Evolutionary conservation across 1,140 invertebrate species (phyloP), one percentile per base, ranked within the genome.

Genomic region (Glossosoma conforme): DNA sequence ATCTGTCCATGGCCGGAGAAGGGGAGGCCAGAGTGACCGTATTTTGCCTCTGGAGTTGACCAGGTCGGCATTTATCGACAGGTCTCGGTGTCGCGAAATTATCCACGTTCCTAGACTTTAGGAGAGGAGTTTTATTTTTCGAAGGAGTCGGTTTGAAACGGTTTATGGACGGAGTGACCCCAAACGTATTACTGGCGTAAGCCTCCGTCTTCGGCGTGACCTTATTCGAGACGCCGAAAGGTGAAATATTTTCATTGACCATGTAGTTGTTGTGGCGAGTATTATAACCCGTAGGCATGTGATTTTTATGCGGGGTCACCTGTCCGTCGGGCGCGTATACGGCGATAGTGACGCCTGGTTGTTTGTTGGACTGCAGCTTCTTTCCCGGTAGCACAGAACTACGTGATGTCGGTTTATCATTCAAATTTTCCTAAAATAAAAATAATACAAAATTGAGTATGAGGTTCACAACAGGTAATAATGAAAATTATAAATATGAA

Each of bases 51-150:
- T 36, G 28, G 9, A 56, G 20, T 11, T 37, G 25, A 14, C 41
- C 32, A 9, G 41, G 20, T 25, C 44, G 44, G n/a, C 6, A 24
- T 20, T 43, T 56, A 13, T n/a, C 32, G 11, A 47, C 35, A 5
- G 56, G 56, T 11, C 56, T 22, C 17, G 56, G 56, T 9, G 56
- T 58, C 3, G 56, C 56, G 21, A 58, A 58, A 4, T 41, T 41
- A 20, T 58, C 46, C 11, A 50, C 19, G 18, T 58, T 50, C 14
- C 21, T 42, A 22, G 10, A 14, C 19, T 51, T 52, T 13, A 15
- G 10, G 40, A 44, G 24, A 2, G 36, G 36, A 2, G 37, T 52
- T 18, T 52, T 52, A 14, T n/a, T 6, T 15, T 47, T 44, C 15
- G 14, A 30, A n/a, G 35, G 25, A 5, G 24, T 15, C 13, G 14